A percentile compares a stretch with the other conserved stretches of the same genome.
Evolutionary conservation across 1,140 invertebrate species (phyloP).

Genomic region (Rhynchophorus ferrugineus): DNA sequence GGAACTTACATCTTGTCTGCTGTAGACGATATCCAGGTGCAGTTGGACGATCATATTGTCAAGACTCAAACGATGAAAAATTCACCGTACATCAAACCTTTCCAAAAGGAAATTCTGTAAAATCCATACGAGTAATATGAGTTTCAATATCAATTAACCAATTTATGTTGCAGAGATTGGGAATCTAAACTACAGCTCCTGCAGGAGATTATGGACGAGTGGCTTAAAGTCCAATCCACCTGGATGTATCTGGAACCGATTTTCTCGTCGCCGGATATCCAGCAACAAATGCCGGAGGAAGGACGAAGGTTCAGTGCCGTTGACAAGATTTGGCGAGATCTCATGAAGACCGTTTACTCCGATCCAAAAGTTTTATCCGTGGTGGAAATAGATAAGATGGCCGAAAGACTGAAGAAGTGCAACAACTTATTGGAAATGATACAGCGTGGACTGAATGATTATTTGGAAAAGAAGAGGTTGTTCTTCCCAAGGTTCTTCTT

Average conservation of each 20-base stretch:
- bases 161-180: conserved; percentile 56
- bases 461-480: conserved; percentile 91
- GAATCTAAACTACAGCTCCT: conserved; percentile 67
- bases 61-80: conserved; percentile 97
- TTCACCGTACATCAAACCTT: conserved; percentile 94
- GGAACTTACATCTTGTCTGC: conserved; percentile 86
- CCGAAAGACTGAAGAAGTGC: conserved; percentile 83
- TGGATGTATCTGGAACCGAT: conserved; percentile 98
- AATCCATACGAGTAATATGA: conserved; percentile 31
- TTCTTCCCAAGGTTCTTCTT: conserved; percentile 97
- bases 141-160: not conserved
- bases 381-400: conserved; percentile 86
- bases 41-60: conserved; percentile 92
- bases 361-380: conserved; percentile 80
- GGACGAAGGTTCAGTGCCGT: conserved; percentile 84
- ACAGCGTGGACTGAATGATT: conserved; percentile 87
- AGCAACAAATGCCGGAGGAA: conserved; percentile 90
- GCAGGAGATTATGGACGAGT: conserved; percentile 92
- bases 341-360: conserved; percentile 76
- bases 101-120: conserved; percentile 72
- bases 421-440: conserved; percentile 82
- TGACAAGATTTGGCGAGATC: conserved; percentile 91
- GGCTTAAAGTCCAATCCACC: conserved; percentile 90
- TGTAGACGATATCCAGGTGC: conserved; percentile 91
- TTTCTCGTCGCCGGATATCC: conserved; percentile 96